Base-by-base conservation (phyloP, 2,888 invertebrate genomes). In the Drosophila recens region DNA sequence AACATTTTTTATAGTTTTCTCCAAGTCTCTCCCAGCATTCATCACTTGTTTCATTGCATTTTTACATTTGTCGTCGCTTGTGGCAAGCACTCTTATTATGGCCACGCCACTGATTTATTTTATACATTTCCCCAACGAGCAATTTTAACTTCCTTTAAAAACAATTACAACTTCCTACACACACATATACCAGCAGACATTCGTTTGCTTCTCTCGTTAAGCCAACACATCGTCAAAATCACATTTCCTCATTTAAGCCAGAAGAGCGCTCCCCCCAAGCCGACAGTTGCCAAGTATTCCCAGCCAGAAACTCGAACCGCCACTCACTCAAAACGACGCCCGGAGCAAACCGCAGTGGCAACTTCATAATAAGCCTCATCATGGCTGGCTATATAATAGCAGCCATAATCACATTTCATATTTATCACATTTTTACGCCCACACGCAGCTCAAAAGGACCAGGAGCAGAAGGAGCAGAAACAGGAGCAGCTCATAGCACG, bases 201-300 rank as follows among this genome's bases (percentile, higher is more conserved):
- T 45, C 53, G 62, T 74, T 67, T 75, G 75, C 48, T 51, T 54
- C 72, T 76, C 73, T 76, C 89, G 75, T 84, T 80, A 90, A 82
- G 80, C 82, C 74, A 90, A 90, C 90, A 90, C 90, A 88, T 90
- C 90, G 90, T 90, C 90, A 90, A 90, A 90, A 88, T 90, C 80
- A 82, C 80, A 89, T 88, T 90, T 90, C 84, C 90, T 75, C 86
- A 79, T 72, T 79, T 72, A 80, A 71, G 59, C 57, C 43, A 54
- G n/a, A 20, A 71, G 46, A 53, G 27, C 27, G 36, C 17, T 52
- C 10, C 57, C 30, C 45, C 9, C 40, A 17, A 2, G 8, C 42
- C 17, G 43, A 13, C 15, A 30, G 30, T 34, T 43, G 23, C 11
- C 20, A n/a, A 36, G 34, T 36, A 13, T 13, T 48, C 30, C 10